These are phyloP conservation scores for Heliconius hermathena DNA, from an alignment of 1,140 invertebrate genomes.

Conservation along the genomic window DNA sequence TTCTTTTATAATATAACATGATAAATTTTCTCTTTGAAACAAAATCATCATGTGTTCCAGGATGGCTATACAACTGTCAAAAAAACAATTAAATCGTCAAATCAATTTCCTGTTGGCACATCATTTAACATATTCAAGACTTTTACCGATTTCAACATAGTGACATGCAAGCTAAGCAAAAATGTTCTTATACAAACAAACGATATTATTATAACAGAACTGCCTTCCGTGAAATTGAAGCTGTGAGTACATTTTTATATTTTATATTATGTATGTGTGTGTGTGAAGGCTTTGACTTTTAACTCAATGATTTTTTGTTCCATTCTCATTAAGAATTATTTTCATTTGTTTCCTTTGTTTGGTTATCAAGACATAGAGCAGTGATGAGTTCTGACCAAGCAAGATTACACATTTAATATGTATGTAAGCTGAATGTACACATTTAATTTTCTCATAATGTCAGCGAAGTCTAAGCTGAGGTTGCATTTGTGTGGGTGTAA, in stretches of 20 bases:
- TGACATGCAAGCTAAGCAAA: conserved; percentile 53
- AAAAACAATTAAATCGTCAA: conserved; percentile 56
- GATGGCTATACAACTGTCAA: conserved; percentile 55
- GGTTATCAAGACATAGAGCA: no score
- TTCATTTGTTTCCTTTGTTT: no score
- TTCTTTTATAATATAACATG: conserved; percentile 1
- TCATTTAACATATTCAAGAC: conserved; percentile 59
- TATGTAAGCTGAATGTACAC: no score
- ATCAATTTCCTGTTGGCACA: conserved; percentile 46
- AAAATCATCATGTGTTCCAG: conserved; percentile 48
- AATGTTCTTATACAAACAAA: conserved; percentile 61
- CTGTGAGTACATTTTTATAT: conserved; percentile 48
- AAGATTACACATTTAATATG: no score
- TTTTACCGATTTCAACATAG: conserved; percentile 57
- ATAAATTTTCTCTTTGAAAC: conserved; percentile 17
- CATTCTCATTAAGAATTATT: no score
- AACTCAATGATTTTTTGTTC: no score
- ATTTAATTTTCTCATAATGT: no score
- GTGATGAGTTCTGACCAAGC: no score
- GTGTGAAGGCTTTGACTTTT: no score
- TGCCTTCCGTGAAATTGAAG: conserved; percentile 54
- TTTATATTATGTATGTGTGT: background rate
- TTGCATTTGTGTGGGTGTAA: no score
- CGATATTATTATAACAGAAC: conserved; percentile 50
- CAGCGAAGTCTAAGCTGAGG: no score